These are phyloP conservation scores for Callimico goeldii DNA, from an alignment of 2,797 vertebrate species.

Conservation along the genomic window DNA sequence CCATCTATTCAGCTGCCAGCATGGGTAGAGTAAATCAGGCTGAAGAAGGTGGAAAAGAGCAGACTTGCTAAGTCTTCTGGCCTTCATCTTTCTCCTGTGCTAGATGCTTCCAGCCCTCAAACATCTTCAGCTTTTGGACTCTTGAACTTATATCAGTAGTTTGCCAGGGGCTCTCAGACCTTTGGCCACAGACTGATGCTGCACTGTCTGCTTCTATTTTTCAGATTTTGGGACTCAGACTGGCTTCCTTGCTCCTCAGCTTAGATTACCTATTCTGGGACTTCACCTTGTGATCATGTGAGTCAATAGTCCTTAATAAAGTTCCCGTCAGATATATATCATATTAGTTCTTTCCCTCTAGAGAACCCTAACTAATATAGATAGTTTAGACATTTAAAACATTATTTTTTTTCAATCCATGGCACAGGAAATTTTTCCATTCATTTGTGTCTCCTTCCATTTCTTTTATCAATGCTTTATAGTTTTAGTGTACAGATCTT, in stretches of 20 bases:
- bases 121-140: background rate
- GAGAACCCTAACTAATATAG: background rate
- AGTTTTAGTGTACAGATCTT: background rate
- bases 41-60: background rate
- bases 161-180: background rate
- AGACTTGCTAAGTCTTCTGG: background rate
- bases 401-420: background rate
- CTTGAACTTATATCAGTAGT: background rate
- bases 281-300: background rate
- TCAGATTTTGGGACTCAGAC: background rate
- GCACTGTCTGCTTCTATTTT: background rate
- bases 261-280: background rate
- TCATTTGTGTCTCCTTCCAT: background rate
- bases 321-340: background rate
- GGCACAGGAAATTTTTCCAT: background rate
- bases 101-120: background rate
- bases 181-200: background rate
- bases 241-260: background rate
- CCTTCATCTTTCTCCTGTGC: background rate
- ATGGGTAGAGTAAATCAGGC: background rate
- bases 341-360: background rate
- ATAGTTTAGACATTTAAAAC: background rate
- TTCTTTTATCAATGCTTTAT: background rate
- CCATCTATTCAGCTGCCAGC: background rate
- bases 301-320: background rate